Percentiles rank a stretch among this genome's conserved stretches.
Evolutionary conservation across 1,140 invertebrate species (phyloP).

Genomic region (Ceratosolen solmsi): DNA sequence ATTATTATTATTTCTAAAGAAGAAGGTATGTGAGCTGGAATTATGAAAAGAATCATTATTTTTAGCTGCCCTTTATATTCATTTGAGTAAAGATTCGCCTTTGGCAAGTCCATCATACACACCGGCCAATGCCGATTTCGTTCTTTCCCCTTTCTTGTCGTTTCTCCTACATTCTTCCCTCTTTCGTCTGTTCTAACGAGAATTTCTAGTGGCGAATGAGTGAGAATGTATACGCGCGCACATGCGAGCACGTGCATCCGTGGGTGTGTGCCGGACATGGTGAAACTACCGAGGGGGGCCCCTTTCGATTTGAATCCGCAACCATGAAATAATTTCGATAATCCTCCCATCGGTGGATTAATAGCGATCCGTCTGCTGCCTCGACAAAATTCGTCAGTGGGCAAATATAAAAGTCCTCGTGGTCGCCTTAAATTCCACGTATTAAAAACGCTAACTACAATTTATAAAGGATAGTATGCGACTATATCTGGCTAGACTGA

Average conservation of each 20-base stretch:
- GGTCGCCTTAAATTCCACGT: slow-evolving; percentile 25
- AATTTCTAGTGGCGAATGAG: slow-evolving; percentile 41
- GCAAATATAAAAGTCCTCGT: slow-evolving; percentile 19
- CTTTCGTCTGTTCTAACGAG: slow-evolving; percentile 40
- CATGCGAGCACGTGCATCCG: too few relatives aligned
- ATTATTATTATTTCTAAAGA: too few relatives aligned
- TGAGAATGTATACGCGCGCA: too few relatives aligned
- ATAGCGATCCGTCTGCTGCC: slow-evolving; percentile 21
- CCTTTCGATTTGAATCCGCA: slow-evolving; percentile 46
- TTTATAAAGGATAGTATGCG: neutral
- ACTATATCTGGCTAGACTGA: neutral
- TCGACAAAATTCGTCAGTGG: slow-evolving; percentile 2
- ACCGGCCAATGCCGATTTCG: slow-evolving; percentile 15
- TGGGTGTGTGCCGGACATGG: too few relatives aligned
- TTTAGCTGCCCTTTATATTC: slow-evolving; percentile 13
- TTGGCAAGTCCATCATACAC: slow-evolving; percentile 16
- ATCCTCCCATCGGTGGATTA: slow-evolving; percentile 50
- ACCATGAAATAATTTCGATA: slow-evolving; percentile 52
- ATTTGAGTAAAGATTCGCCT: neutral
- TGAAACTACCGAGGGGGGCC: neutral
- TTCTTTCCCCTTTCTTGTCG: slow-evolving; percentile 45
- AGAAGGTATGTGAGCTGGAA: too few relatives aligned
- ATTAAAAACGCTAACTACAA: slow-evolving; percentile 23
- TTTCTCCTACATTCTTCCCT: slow-evolving; percentile 22
- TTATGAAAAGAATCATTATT: slow-evolving; percentile 32